Conservation (phyloP, 2,113 vertebrate species). For the Alexandromys fortis region DNA sequence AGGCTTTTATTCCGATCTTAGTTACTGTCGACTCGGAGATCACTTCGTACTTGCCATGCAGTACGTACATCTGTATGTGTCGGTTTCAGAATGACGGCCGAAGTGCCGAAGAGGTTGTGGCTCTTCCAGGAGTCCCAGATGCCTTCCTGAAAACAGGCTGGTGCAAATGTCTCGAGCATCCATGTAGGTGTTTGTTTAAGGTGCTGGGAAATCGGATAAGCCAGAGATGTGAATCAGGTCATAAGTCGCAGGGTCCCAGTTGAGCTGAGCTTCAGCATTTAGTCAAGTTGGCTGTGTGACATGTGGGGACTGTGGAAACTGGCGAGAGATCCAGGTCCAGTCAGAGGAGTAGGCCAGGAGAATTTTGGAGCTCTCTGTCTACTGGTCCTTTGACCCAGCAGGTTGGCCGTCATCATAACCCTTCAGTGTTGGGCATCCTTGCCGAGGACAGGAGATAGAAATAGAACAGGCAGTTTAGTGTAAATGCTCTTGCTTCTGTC, state of each 20-base stretch:
- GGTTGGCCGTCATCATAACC: background rate
- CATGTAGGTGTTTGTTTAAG: background rate
- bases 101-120: background rate
- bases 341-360: background rate
- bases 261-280: background rate
- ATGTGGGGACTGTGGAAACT: background rate
- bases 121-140: background rate
- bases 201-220: background rate
- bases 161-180: too few relatives aligned
- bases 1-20: background rate
- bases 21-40: background rate
- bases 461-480: background rate
- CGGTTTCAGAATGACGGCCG: background rate
- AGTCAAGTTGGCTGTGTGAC: background rate
- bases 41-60: accelerated
- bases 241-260: background rate
- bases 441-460: background rate
- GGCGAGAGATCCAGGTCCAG: background rate
- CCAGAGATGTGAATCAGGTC: background rate
- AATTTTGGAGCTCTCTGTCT: background rate
- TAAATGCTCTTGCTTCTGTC: background rate
- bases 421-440: too few relatives aligned
- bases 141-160: background rate
- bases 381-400: background rate
- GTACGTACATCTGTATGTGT: background rate